These are phyloP conservation scores for Lordiphosa fenestrarum DNA, from an alignment of 2,888 invertebrate species.

Conservation along the genomic window DNA sequence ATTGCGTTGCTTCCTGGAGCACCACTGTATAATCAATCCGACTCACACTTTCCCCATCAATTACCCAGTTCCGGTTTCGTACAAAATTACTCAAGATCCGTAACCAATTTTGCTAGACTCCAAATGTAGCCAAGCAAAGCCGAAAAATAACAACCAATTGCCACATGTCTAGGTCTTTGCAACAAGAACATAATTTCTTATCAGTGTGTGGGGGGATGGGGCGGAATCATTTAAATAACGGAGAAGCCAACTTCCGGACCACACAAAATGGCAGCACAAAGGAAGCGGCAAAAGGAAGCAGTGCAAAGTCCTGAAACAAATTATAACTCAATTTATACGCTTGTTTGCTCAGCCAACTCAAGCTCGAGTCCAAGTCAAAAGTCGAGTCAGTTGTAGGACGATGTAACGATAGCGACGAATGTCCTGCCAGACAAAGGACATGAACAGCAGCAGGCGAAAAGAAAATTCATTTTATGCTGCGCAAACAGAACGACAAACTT, in stretches of 20 bases:
- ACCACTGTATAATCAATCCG: slow-evolving; percentile 6
- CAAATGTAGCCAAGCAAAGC: slow-evolving; percentile 10
- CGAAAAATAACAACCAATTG: slow-evolving; percentile 35
- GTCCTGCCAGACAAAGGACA: slow-evolving; percentile 40
- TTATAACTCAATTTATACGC: slow-evolving; percentile 68
- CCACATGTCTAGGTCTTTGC: slow-evolving; percentile 27
- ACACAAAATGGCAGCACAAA: slow-evolving; percentile 27
- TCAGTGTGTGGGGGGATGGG: slow-evolving; percentile 13
- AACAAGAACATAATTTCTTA: slow-evolving; percentile 30
- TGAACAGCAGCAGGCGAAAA: slow-evolving; percentile 26
- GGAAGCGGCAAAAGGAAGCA: slow-evolving; percentile 3
- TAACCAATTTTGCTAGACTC: slow-evolving; percentile 1
- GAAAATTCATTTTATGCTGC: slow-evolving; percentile 58
- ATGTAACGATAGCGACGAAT: slow-evolving; percentile 36
- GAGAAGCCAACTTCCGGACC: slow-evolving; percentile 47
- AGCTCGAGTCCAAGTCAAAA: slow-evolving; percentile 24
- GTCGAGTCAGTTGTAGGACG: slow-evolving; percentile 9
- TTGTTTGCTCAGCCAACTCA: slow-evolving; percentile 55
- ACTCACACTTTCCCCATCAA: slow-evolving; percentile 4
- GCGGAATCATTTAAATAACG: slow-evolving; percentile 56
- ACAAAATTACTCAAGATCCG: not conserved
- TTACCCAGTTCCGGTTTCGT: slow-evolving; percentile 7
- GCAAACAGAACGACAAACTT: slow-evolving; percentile 33
- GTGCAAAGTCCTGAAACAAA: slow-evolving; percentile 42
- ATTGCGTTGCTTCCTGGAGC: not conserved